These are phyloP conservation scores for Nautilus pompilius DNA, from an alignment of 1,140 invertebrate genomes.

Conservation along the genomic window DNA sequence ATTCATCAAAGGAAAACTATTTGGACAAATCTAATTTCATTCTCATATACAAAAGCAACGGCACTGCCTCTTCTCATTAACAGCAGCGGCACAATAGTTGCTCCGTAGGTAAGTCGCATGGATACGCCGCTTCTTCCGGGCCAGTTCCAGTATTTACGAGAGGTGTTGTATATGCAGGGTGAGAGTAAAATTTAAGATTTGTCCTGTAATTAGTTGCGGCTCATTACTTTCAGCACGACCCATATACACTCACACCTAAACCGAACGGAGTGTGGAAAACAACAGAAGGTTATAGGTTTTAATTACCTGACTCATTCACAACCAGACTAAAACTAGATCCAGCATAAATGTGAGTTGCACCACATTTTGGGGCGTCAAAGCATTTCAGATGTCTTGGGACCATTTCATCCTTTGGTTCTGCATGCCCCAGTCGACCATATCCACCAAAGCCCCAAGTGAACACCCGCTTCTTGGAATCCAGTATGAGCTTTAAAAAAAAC, in stretches of 20 bases:
- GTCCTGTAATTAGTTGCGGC: too few species aligned
- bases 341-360: constrained; percentile 74
- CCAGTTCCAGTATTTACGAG: too few species aligned
- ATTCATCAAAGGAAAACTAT: too few species aligned
- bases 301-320: constrained; percentile 73
- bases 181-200: too few species aligned
- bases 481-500: constrained; percentile 68
- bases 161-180: too few species aligned
- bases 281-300: not conserved
- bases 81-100: too few species aligned
- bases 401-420: constrained; percentile 85
- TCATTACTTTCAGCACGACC: not conserved
- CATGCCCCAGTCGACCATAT: constrained; percentile 86
- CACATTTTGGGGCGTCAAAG: constrained; percentile 78
- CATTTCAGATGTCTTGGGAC: constrained; percentile 86
- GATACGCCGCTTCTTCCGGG: too few species aligned
- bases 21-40: too few species aligned
- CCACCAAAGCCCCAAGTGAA: constrained; percentile 95
- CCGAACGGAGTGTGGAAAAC: not conserved
- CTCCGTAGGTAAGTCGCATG: too few species aligned
- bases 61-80: too few species aligned
- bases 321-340: constrained; percentile 83
- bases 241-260: not conserved
- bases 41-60: too few species aligned
- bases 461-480: constrained; percentile 80